These are phyloP conservation scores for Cantharis rustica DNA, from an alignment of 2,888 invertebrate species.

Conservation along the genomic window DNA sequence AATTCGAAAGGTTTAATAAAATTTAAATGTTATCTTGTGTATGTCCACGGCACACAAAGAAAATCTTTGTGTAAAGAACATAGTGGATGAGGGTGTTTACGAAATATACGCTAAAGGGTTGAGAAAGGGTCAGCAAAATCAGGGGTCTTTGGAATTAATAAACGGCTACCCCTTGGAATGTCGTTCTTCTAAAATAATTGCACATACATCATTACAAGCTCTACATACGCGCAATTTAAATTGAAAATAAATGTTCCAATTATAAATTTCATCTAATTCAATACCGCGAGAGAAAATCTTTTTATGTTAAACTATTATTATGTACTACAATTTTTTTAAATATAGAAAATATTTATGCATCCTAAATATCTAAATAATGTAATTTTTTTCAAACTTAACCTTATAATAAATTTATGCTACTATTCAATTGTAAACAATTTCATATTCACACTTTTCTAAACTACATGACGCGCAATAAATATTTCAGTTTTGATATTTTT, in stretches of 20 bases:
- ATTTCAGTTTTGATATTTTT: too few relatives aligned
- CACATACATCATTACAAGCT: slow-evolving; percentile 43
- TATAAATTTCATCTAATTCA: neutral
- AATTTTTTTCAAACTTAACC: neutral
- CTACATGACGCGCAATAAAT: too few relatives aligned
- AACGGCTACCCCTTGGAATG: slow-evolving; percentile 45
- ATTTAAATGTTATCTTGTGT: neutral
- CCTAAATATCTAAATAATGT: neutral
- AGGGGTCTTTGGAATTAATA: slow-evolving; percentile 52
- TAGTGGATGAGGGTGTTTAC: slow-evolving; percentile 10
- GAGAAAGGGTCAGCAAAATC: slow-evolving; percentile 43
- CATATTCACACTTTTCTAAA: too few relatives aligned
- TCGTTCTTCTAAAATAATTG: slow-evolving; percentile 53
- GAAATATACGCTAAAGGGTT: slow-evolving; percentile 28
- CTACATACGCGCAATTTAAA: slow-evolving; percentile 22
- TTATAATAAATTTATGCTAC: neutral
- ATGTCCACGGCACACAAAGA: slow-evolving; percentile 7
- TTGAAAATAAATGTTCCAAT: slow-evolving; percentile 18
- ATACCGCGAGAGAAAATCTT: neutral
- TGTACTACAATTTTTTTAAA: neutral
- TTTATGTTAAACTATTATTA: neutral
- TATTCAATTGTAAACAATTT: too few relatives aligned
- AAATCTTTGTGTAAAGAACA: slow-evolving; percentile 15
- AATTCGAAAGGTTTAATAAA: neutral
- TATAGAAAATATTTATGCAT: neutral